Percentiles rank a stretch among this genome's conserved stretches.
Conservation (phyloP, 2,797 vertebrate genomes). For the Eospalax fontanierii region DNA sequence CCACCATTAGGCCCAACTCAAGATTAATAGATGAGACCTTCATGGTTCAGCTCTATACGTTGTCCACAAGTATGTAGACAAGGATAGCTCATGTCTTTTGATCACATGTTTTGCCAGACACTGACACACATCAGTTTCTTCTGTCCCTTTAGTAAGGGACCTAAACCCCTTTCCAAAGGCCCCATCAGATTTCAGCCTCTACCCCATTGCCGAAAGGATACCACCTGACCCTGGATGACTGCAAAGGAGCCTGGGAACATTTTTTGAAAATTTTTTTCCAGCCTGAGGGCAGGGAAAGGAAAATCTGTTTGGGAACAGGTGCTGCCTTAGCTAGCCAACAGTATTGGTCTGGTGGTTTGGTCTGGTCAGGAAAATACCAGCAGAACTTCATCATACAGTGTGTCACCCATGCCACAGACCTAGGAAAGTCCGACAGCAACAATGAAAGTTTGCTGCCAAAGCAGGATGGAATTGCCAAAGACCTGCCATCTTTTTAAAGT, state of each 20-base stretch:
- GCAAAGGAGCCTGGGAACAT: slow-evolving; percentile 59
- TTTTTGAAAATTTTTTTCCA: slow-evolving; percentile 19
- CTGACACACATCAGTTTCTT: background rate
- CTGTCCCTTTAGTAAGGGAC: background rate
- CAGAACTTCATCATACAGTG: slow-evolving; percentile 63
- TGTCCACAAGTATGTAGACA: background rate
- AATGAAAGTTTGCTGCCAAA: slow-evolving; percentile 51
- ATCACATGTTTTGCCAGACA: slow-evolving; percentile 14
- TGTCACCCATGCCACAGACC: background rate
- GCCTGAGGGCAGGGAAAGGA: background rate
- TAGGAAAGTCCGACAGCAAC: slow-evolving; percentile 35
- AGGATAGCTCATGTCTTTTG: background rate
- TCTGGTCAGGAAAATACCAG: slow-evolving; percentile 73
- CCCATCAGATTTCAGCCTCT: slow-evolving; percentile 20
- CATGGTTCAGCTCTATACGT: background rate
- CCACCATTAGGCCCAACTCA: background rate
- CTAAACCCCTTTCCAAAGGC: slow-evolving; percentile 26
- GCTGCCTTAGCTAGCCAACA: slow-evolving; percentile 62
- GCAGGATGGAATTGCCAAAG: background rate
- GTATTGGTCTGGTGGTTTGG: slow-evolving; percentile 11
- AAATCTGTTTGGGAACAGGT: slow-evolving; percentile 74
- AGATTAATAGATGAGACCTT: background rate
- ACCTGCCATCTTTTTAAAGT: slow-evolving; percentile 5
- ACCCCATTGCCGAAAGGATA: background rate
- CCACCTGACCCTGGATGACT: background rate